Base-by-base conservation (phyloP, 2,888 invertebrate genomes). In the Xiphydria camelus region DNA sequence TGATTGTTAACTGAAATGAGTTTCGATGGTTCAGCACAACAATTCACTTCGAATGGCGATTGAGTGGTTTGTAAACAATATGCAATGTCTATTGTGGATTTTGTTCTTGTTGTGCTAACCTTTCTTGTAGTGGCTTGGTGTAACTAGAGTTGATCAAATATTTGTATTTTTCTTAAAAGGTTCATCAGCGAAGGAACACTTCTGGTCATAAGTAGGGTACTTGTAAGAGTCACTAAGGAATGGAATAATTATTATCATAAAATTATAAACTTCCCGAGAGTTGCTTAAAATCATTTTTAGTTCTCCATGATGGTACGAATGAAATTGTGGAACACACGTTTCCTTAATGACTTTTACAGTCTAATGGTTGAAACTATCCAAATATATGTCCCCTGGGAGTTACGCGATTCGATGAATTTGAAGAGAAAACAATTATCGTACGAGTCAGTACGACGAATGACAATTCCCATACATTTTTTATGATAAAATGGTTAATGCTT, bases 1-100 rank as follows among this genome's bases (percentile, higher is more conserved):
- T 35, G 51, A 48, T 53, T 31, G 43, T 45, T 35, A 44, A 32
- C 36, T 33, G 20, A 37, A 38, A 50, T 31, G 23, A 47, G 36
- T 14, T 56, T 48, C 39, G 40, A 42, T 38, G 41, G 46, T 55
- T 41, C 45, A 55, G 56, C 57, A 50, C 48, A 48, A 57, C 53
- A 47, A 14, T 12, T 29, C 5, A 9, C 3, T 29, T 5, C 15
- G n/a, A 29, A 12, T 5, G 9, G 29, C 29, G 9, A 14, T 26
- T 29, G 4, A 12, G 4, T n/a, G 15, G 12, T 29, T 12, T 12
- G 12, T 7, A 29, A n/a, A 29, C 12, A 29, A 14, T 9, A 4
- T 4, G 29, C 7, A 29, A 3, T 29, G 29, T 4, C 29, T 5
- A 14, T 29, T 5, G 29, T 3, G 6, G 3, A 4, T 7, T 14